phyloP scores from a whole-genome alignment of 2,888 invertebrate genomes.

The Agrypnus murinus region DNA sequence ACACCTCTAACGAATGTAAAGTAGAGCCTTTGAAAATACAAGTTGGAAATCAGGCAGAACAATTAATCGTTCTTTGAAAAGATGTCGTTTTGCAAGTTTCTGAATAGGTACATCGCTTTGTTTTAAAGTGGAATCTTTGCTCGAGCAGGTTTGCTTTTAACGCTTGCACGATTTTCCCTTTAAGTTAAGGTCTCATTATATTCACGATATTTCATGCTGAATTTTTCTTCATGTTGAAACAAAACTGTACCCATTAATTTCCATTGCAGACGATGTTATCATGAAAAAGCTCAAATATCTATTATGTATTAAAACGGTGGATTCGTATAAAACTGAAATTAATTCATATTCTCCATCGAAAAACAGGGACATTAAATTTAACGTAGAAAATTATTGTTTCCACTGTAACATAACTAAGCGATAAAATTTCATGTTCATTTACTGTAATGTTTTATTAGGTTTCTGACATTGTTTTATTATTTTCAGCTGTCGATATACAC shows the following conservation, averaged over 20 bases:
- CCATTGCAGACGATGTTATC: conserved; percentile 20
- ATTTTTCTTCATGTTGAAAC: conserved; percentile 21
- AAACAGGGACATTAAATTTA: conserved; percentile 10
- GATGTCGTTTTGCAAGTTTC: conserved; percentile 44
- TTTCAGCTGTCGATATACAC: conserved; percentile 37
- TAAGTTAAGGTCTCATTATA: conserved; percentile 41
- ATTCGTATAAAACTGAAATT: conserved; percentile 3
- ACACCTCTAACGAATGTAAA: conserved; percentile 11
- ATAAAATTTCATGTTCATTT: conserved; percentile 27
- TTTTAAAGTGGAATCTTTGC: conserved; percentile 44
- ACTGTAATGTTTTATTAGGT: conserved; percentile 27
- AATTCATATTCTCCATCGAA: conserved; percentile 16
- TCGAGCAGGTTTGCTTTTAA: conserved; percentile 45
- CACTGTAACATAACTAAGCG: conserved; percentile 9
- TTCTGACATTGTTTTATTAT: conserved; percentile 36
- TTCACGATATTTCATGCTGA: conserved; percentile 26
- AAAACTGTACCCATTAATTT: conserved; percentile 31
- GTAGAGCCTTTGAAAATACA: conserved; percentile 31
- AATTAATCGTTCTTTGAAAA: conserved; percentile 45
- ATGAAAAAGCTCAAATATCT: neutral
- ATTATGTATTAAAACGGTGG: neutral
- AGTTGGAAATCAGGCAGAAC: conserved; percentile 44
- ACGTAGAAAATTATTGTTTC: conserved; percentile 20
- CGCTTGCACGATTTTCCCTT: conserved; percentile 34
- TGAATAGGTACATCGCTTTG: conserved; percentile 45